Evolutionary conservation across 1,140 invertebrate genomes (phyloP).

Genomic region (Choristoneura fumiferana): DNA sequence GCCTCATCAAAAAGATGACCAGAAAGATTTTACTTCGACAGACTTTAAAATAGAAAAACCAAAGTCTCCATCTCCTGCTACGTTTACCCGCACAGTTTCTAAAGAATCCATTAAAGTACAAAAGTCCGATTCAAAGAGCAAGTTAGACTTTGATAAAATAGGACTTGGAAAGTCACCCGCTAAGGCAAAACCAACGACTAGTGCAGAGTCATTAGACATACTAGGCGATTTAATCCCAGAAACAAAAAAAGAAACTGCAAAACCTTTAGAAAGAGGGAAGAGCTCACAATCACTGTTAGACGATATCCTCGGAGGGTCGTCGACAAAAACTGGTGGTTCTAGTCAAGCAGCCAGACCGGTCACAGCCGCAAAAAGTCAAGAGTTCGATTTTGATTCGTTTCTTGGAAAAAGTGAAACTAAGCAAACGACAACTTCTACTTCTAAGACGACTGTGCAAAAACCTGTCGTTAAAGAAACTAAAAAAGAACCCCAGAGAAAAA

Average conservation of each 20-base stretch:
- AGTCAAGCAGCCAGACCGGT: slow-evolving; percentile 30
- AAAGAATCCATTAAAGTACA: slow-evolving; percentile 46
- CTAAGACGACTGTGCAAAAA: neutral
- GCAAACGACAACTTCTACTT: slow-evolving; percentile 28
- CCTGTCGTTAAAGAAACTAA: slow-evolving; percentile 25
- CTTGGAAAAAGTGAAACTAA: slow-evolving; percentile 52
- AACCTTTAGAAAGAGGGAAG: slow-evolving; percentile 58
- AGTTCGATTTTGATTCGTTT: slow-evolving; percentile 60
- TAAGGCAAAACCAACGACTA: slow-evolving; percentile 45
- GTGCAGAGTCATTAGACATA: slow-evolving; percentile 48
- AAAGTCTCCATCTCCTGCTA: slow-evolving; percentile 32
- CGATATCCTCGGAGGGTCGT: slow-evolving; percentile 57
- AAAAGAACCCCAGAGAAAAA: slow-evolving; percentile 35
- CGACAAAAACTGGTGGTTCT: slow-evolving; percentile 34
- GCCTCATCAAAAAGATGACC: slow-evolving; percentile 21
- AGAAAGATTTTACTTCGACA: slow-evolving; percentile 25
- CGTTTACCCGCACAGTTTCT: slow-evolving; percentile 40
- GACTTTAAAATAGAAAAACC: slow-evolving; percentile 27
- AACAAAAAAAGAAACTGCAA: slow-evolving; percentile 44
- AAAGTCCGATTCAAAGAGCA: slow-evolving; percentile 29
- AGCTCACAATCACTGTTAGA: slow-evolving; percentile 63
- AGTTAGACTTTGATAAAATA: slow-evolving; percentile 27
- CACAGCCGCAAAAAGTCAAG: slow-evolving; percentile 47
- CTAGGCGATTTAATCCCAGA: slow-evolving; percentile 38
- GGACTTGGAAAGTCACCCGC: slow-evolving; percentile 48